phyloP scores from a whole-genome alignment of 2,888 invertebrate genomes.

The Calephelis perditalis region DNA sequence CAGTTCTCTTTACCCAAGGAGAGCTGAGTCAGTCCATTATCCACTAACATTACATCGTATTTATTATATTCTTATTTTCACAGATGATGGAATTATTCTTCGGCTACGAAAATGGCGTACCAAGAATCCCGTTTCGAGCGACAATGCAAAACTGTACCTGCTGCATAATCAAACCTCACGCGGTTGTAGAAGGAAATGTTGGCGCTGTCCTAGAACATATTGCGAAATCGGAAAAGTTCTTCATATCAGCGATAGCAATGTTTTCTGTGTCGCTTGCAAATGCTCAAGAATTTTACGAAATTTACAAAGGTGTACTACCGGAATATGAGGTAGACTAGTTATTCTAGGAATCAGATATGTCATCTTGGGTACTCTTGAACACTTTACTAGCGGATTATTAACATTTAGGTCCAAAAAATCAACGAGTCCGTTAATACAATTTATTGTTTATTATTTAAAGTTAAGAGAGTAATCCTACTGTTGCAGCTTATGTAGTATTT shows the following conservation, averaged over 20 bases:
- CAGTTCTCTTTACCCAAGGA: too few species aligned
- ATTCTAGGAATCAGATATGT: too few species aligned
- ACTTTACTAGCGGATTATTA: too few species aligned
- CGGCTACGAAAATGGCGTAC: conserved; percentile 50
- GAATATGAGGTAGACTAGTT: conserved; percentile 80
- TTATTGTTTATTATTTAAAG: too few species aligned
- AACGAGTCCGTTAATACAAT: too few species aligned
- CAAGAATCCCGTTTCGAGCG: conserved; percentile 62
- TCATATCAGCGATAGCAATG: conserved; percentile 88
- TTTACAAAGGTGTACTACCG: conserved; percentile 91
- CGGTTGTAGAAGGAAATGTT: conserved; percentile 84
- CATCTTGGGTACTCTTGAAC: too few species aligned
- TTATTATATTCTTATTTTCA: conserved; percentile 26
- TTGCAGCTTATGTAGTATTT: too few species aligned
- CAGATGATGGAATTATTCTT: conserved; percentile 60
- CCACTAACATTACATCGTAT: neutral
- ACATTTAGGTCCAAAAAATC: too few species aligned
- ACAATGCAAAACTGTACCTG: conserved; percentile 83
- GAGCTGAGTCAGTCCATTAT: too few species aligned
- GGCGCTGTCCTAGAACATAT: conserved; percentile 88
- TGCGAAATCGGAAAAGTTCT: conserved; percentile 81
- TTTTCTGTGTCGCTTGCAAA: conserved; percentile 86
- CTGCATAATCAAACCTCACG: conserved; percentile 94
- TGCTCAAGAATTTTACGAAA: conserved; percentile 93
- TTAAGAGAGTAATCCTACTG: too few species aligned